Base-by-base conservation (phyloP, 2,113 vertebrate species). In the Rostratula benghalensis region DNA sequence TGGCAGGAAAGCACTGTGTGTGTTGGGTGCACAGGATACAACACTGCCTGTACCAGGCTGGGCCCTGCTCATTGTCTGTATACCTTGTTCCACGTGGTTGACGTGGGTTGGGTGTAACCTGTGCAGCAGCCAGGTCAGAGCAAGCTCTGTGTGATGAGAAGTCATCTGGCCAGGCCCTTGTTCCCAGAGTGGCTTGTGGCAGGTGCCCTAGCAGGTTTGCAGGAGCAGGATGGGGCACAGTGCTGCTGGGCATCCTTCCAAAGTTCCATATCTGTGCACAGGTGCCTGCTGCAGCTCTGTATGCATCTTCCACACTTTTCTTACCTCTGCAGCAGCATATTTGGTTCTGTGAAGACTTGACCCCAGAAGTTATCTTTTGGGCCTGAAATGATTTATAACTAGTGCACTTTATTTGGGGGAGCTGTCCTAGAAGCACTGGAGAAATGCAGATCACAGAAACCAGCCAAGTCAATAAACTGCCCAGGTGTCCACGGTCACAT, bases 51-150 rank as follows among this genome's bases (percentile, higher is more conserved):
- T 11, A 2, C 24, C 35, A 6, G 33, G 57, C 67, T 28, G 63
- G 11, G n/a, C 28, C 30, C 39, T 2, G 14, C 48, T 27, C 2
- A 1, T 22, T 23, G n/a, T 7, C 2, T 0, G 2, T 2, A 2
- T 27, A 2, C 45, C 31, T 35, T 17, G 21, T 13, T 41, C 31
- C 18, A 2, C 4, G 0, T 3, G 37, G 45, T 11, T 22, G 25
- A 16, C 22, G 7, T 3, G 14, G 48, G 4, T 18, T 19, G 46
- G 7, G 30, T 21, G 20, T 20, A 68, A 23, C 46, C 45, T 5
- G 2, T 30, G 37, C 37, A 1, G 5, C 1, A 46, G 15, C 45
- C 13, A 7, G 31, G 3, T 33, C 19, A 23, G 53, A 54, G 45
- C 37, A 30, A 33, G 61, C 45, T 37, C 4, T 0, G 3, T 7